Evolutionary conservation across 64 coral and sea anemone genomes (phyloP).

Genomic region (Platygyra sinensis): DNA sequence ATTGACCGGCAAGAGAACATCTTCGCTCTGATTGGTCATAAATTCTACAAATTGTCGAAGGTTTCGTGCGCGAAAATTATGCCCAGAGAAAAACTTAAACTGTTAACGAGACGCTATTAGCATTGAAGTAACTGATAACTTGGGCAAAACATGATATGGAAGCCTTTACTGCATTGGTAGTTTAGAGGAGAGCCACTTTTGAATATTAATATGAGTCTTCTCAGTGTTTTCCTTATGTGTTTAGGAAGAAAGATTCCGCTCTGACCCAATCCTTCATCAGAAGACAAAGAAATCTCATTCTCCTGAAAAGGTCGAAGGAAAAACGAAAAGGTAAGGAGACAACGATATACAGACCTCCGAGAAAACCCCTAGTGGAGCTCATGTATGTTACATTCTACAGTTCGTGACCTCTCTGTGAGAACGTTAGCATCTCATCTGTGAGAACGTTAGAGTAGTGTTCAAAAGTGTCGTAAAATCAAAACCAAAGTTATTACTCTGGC

Average conservation of each 20-base stretch:
- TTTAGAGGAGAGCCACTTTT: no score
- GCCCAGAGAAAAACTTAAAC: no score
- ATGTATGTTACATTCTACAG: neutral
- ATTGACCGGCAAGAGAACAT: neutral
- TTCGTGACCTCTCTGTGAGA: neutral
- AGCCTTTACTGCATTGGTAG: no score
- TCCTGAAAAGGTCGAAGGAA: neutral
- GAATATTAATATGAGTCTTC: neutral
- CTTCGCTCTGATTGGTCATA: neutral
- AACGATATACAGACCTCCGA: neutral
- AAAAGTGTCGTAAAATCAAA: no score
- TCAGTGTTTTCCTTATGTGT: neutral
- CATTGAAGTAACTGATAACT: no score
- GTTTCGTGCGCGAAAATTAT: no score
- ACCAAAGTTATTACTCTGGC: no score
- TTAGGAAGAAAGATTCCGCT: conserved; percentile 20
- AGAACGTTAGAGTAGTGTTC: neutral
- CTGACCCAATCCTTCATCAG: conserved; percentile 19
- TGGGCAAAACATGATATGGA: no score
- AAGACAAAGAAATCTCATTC: neutral
- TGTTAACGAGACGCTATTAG: no score
- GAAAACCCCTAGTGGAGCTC: neutral
- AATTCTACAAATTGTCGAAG: no score
- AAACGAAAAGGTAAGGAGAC: neutral
- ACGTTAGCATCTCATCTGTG: neutral